Evolutionary conservation across 2,797 vertebrate genomes (phyloP).

Genomic region (Parauchenoglanis punctatus): DNA sequence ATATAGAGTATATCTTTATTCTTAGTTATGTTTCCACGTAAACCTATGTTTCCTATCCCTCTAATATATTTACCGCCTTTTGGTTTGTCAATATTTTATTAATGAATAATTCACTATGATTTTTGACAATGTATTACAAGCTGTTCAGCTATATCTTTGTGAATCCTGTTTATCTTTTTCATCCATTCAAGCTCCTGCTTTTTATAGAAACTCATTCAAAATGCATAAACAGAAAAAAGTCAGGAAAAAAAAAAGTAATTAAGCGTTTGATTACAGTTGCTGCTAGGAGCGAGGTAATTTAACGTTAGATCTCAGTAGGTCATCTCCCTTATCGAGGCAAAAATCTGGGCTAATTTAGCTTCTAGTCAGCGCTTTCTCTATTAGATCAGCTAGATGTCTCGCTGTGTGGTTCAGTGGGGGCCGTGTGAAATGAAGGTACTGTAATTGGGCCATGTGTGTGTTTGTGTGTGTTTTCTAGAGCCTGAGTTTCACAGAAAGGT

Average conservation of each 20-base stretch:
- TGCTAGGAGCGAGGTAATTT: conserved; percentile 37
- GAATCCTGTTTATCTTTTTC: background rate
- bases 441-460: conserved; percentile 26
- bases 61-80: background rate
- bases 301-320: conserved; percentile 37
- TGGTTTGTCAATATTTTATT: background rate
- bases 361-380: background rate
- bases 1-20: background rate
- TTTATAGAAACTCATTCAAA: conserved; percentile 15
- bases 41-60: background rate
- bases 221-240: background rate
- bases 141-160: background rate
- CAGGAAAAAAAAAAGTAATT: conserved; percentile 32
- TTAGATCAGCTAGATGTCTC: conserved; percentile 19
- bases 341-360: conserved; percentile 36
- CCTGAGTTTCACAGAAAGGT: conserved; percentile 45
- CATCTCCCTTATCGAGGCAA: conserved; percentile 34
- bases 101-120: background rate
- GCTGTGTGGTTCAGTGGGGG: conserved; percentile 34
- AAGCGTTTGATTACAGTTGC: conserved; percentile 39
- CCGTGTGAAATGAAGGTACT: conserved; percentile 31
- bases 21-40: too few species aligned
- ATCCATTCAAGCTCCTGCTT: background rate
- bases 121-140: background rate
- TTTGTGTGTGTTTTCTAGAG: conserved; percentile 13